Conservation (phyloP, 2,888 invertebrate genomes). For the Punctoribates punctum region DNA sequence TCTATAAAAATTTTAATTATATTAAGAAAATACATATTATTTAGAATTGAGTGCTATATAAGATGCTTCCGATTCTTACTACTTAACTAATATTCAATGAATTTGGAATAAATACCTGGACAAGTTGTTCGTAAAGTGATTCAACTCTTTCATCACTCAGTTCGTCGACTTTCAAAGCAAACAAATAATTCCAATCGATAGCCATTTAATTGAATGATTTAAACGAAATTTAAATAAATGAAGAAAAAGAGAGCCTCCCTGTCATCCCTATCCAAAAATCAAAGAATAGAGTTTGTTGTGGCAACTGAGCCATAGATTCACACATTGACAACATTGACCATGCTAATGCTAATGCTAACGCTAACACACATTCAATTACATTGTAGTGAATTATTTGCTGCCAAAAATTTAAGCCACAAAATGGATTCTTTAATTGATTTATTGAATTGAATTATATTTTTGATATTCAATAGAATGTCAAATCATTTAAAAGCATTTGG, state of each 20-base stretch:
- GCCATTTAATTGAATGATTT: background rate
- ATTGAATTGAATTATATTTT: too few relatives aligned
- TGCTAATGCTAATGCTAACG: too few relatives aligned
- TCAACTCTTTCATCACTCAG: conserved; percentile 41
- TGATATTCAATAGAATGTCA: too few relatives aligned
- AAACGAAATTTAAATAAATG: background rate
- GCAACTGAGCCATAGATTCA: background rate
- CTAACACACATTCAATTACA: too few relatives aligned
- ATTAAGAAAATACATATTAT: background rate
- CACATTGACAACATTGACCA: too few relatives aligned
- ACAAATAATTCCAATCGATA: conserved; percentile 21
- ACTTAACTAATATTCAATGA: too few relatives aligned
- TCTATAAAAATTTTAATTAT: background rate
- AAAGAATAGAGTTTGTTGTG: background rate
- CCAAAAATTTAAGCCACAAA: too few relatives aligned
- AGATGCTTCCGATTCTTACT: too few relatives aligned
- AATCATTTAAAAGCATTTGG: too few relatives aligned
- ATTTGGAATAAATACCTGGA: conserved; percentile 35
- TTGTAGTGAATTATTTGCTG: too few relatives aligned
- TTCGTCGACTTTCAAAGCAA: conserved; percentile 26
- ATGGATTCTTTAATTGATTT: too few relatives aligned
- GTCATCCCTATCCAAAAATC: background rate
- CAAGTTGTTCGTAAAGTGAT: conserved; percentile 33
- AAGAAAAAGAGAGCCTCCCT: background rate
- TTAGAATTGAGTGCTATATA: too few relatives aligned